These are phyloP conservation scores for Anhinga anhinga DNA, from an alignment of 2,113 vertebrate species.

Conservation along the genomic window DNA sequence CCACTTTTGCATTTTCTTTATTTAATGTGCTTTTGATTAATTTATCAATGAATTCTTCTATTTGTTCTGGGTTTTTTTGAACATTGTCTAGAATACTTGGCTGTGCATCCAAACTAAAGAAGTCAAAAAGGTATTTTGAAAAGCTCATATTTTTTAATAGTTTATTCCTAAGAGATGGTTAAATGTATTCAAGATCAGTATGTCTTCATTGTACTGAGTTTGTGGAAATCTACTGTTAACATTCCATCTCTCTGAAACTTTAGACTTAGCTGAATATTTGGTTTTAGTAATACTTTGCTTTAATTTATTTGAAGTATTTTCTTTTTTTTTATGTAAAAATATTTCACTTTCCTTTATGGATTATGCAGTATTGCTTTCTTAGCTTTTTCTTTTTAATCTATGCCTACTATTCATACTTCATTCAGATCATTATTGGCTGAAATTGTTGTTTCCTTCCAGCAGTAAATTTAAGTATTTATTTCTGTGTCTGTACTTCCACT, in stretches of 20 bases:
- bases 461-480: background rate
- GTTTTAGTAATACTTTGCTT: background rate
- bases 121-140: background rate
- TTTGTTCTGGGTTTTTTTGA: background rate
- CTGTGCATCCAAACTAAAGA: background rate
- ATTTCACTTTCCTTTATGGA: background rate
- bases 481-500: background rate
- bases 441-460: background rate
- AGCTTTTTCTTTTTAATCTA: background rate
- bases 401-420: background rate
- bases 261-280: background rate
- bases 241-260: background rate
- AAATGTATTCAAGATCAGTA: background rate
- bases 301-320: background rate
- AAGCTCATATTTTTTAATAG: background rate
- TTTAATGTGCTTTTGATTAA: background rate
- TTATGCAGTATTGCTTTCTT: background rate
- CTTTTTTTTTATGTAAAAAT: background rate
- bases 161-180: background rate
- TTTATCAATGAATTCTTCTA: background rate
- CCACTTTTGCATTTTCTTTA: background rate
- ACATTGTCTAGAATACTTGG: background rate
- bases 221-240: background rate
- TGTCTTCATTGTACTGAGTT: background rate
- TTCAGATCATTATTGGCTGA: background rate